Evolutionary conservation across 2,797 vertebrate species (phyloP).

Genomic region (Moxostoma hubbsi): DNA sequence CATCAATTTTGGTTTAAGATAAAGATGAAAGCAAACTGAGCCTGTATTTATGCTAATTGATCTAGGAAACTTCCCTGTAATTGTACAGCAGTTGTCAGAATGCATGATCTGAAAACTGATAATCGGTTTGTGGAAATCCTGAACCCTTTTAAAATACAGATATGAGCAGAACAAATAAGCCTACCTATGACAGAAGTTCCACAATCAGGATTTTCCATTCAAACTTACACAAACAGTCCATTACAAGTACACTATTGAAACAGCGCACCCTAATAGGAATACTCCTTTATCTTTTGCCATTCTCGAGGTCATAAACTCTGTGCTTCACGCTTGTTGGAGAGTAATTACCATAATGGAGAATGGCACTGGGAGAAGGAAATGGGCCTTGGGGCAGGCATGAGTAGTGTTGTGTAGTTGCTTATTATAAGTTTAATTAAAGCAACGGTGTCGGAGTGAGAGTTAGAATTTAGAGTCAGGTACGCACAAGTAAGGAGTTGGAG

Average conservation of each 20-base stretch:
- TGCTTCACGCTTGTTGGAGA: slow-evolving; percentile 9
- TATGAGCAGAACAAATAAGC: not conserved
- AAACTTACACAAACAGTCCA: not conserved
- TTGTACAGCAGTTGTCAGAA: slow-evolving; percentile 1
- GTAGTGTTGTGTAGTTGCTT: slow-evolving; percentile 68
- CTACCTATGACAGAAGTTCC: slow-evolving; percentile 3
- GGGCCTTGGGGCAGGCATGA: slow-evolving; percentile 53
- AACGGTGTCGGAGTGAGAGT: slow-evolving; percentile 45
- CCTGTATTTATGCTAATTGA: not conserved
- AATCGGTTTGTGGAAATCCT: slow-evolving; percentile 34
- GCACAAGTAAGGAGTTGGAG: not conserved
- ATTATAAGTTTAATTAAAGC: slow-evolving; percentile 71
- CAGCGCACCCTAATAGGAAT: not conserved
- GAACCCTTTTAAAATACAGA: slow-evolving; percentile 23
- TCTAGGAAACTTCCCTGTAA: slow-evolving; percentile 10
- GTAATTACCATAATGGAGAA: slow-evolving; percentile 10
- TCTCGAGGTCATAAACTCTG: slow-evolving; percentile 33
- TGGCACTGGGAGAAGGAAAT: slow-evolving; percentile 46
- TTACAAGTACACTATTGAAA: slow-evolving; percentile 33
- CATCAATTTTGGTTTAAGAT: slow-evolving; percentile 16
- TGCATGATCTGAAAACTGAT: slow-evolving; percentile 29
- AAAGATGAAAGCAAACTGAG: slow-evolving; percentile 15
- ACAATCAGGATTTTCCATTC: slow-evolving; percentile 19
- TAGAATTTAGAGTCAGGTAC: slow-evolving; percentile 42
- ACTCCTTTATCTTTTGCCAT: slow-evolving; percentile 6